Evolutionary conservation across 1,140 invertebrate genomes (phyloP).

Genomic region (Tyrophagus putrescentiae): DNA sequence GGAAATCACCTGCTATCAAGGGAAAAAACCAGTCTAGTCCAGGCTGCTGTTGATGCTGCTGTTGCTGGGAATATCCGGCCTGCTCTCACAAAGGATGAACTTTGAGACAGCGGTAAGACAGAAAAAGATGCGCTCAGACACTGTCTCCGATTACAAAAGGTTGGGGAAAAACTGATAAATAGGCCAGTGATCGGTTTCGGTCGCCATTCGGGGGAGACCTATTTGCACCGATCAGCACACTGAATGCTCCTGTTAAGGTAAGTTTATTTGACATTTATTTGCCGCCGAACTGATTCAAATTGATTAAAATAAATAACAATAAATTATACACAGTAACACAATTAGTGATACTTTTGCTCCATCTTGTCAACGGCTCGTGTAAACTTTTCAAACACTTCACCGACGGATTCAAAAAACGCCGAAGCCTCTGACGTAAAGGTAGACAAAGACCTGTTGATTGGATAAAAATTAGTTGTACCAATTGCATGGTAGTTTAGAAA

Average conservation of each 20-base stretch:
- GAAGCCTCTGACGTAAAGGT: conserved; percentile 22
- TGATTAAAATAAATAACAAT: background rate
- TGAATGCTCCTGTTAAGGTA: background rate
- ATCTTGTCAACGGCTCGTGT: conserved; percentile 27
- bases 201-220: background rate
- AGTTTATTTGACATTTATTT: background rate
- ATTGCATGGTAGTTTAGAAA: background rate
- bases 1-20: too few species aligned
- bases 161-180: too few species aligned
- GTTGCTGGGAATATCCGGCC: too few species aligned
- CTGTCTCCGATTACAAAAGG: too few species aligned
- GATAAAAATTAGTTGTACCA: background rate
- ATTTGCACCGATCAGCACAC: background rate
- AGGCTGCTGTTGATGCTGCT: too few species aligned
- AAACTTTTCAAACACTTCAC: conserved; percentile 26
- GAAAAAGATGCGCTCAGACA: too few species aligned
- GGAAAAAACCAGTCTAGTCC: too few species aligned
- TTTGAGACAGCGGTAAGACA: too few species aligned
- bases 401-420: conserved; percentile 25
- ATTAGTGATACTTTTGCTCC: conserved; percentile 27
- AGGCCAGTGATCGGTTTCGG: too few species aligned
- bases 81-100: too few species aligned
- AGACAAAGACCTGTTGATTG: conserved; percentile 20
- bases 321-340: background rate
- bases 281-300: background rate